Evolutionary conservation across 2,113 vertebrate species (phyloP), one percentile per base, ranked within the genome.

Genomic region (Alouatta palliata): DNA sequence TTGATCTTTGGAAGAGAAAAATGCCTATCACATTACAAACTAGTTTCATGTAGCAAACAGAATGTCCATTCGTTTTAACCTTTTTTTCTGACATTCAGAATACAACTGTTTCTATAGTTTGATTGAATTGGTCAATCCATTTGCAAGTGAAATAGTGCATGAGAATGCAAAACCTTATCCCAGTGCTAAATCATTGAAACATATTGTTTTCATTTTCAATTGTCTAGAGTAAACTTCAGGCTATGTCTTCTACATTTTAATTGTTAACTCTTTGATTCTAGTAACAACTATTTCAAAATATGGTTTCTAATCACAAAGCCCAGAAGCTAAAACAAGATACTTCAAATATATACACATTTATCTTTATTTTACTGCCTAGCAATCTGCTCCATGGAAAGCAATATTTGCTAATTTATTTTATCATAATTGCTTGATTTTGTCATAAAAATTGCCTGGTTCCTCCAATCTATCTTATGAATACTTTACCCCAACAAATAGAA

Each of bases 31-130:
- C 52, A 37, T 86, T 89, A 70, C 82, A 86, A 96, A 89, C 93
- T 95, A 83, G n/a, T 27, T 68, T 73, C 25, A 14, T 75, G 8
- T 84, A 93, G 45, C 43, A 95, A 95, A 70, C 45, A 91, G 40
- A 37, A 86, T 58, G 71, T 64, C 54, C 75, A 77, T 86, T 96
- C 82, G 91, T 94, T 95, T 97, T 93, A 61, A 95, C 91, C 25
- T 84, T 1, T 49, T 95, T 94, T 70, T 47, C n/a, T 90, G 80
- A 90, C 43, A 92, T 27, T 91, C 19, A 91, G 43, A 91, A 32
- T 71, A 64, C 16, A 76, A 76, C 17, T 85, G 1, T 83, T 97
- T 92, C 35, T 94, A 43, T 8, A 68, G 37, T 95, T 96, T 70
- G 61, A 75, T 40, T 95, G 32, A 95, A 91, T 52, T 30, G 16